A percentile compares a stretch with the other conserved stretches of the same genome.
These are phyloP conservation scores for Rhagophthalmus giganteus DNA, from an alignment of 2,888 invertebrate genomes.

Conservation along the genomic window DNA sequence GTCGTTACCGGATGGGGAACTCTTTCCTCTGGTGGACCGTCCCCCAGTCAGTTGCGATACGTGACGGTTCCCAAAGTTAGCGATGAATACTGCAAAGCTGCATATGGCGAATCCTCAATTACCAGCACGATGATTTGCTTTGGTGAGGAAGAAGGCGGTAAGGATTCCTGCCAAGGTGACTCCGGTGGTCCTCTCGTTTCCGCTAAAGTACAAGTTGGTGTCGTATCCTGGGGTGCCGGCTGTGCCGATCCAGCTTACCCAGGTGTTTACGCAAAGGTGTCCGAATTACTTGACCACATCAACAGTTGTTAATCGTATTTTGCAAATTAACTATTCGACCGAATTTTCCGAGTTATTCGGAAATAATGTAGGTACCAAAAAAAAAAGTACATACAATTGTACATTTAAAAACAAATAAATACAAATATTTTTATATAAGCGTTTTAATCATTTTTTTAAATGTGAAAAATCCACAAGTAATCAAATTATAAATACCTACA, in stretches of 20 bases:
- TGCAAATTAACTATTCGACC: no score
- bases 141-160: slow-evolving; percentile 19
- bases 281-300: no score
- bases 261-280: slow-evolving; percentile 11
- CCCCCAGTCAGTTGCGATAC: slow-evolving; percentile 4
- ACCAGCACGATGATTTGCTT: slow-evolving; percentile 21
- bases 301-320: no score
- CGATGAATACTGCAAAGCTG: slow-evolving; percentile 5
- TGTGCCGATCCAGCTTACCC: slow-evolving; percentile 9
- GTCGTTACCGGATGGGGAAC: slow-evolving; percentile 13
- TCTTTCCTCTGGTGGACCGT: slow-evolving; percentile 1
- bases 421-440: no score
- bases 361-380: no score
- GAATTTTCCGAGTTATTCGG: no score
- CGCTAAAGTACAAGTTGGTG: neutral
- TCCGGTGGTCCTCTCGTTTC: slow-evolving; percentile 14
- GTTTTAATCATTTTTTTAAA: no score
- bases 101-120: slow-evolving; percentile 1
- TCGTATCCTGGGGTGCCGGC: slow-evolving; percentile 11
- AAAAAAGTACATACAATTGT: no score
- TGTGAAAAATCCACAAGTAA: no score
- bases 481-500: no score
- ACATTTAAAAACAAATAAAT: no score
- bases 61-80: slow-evolving; percentile 9
- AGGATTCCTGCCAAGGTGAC: slow-evolving; percentile 24